Evolutionary conservation across 2,113 vertebrate species (phyloP).

Genomic region (Pipra filicauda): DNA sequence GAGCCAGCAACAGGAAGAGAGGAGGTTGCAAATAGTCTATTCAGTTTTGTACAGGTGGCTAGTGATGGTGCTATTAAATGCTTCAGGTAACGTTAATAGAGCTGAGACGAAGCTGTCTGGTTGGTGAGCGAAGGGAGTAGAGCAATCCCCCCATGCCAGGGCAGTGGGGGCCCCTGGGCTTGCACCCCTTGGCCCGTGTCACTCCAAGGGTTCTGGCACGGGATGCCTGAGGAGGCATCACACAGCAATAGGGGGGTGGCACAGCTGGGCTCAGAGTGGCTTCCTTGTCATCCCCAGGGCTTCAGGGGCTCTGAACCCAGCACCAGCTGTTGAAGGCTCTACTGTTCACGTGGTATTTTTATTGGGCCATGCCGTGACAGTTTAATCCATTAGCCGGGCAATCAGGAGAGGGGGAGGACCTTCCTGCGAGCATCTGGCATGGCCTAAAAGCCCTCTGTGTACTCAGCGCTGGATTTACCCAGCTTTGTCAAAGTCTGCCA

Average conservation of each 20-base stretch:
- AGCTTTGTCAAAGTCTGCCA: background rate
- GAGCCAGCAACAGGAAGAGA: background rate
- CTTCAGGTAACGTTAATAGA: rapidly evolving
- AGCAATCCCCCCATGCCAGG: background rate
- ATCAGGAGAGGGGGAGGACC: background rate
- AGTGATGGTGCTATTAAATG: background rate
- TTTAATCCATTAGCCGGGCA: background rate
- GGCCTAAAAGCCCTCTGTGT: slow-evolving; percentile 49
- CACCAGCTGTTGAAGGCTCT: background rate
- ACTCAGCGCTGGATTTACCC: background rate
- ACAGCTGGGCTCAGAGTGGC: background rate
- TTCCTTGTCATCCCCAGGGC: background rate
- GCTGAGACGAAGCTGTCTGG: background rate
- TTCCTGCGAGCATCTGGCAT: background rate
- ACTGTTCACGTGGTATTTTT: rapidly evolving
- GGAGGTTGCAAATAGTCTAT: background rate
- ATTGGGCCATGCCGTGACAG: rapidly evolving
- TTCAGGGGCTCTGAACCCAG: background rate
- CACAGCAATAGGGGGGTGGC: too few relatives aligned
- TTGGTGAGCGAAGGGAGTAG: background rate
- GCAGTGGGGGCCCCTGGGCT: background rate
- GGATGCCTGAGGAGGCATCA: background rate
- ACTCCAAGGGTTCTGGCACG: background rate
- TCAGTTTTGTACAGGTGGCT: background rate
- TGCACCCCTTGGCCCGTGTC: rapidly evolving